Evolutionary conservation across 2,797 vertebrate species (phyloP).

Genomic region (Sebastes vulpes): DNA sequence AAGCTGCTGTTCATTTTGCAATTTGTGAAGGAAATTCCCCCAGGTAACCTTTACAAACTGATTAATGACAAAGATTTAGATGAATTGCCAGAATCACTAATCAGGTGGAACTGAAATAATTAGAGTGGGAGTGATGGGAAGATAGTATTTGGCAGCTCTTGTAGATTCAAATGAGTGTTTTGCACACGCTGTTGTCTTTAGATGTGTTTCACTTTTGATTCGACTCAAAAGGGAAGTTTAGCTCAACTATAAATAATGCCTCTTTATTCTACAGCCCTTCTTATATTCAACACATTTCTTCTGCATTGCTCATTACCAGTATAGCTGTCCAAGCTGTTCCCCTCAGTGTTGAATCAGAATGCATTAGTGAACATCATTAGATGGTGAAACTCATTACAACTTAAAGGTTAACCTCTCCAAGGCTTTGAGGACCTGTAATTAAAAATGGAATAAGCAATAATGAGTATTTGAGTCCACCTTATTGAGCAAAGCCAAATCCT

Average conservation of each 20-base stretch:
- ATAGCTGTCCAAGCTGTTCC: constrained; percentile 42
- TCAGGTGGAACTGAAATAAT: constrained; percentile 71
- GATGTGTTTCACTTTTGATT: constrained; percentile 22
- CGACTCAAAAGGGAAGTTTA: background rate
- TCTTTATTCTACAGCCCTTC: background rate
- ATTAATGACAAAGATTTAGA: constrained; percentile 76
- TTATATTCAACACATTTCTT: constrained; percentile 21
- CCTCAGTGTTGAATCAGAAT: constrained; percentile 63
- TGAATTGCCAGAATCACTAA: constrained; percentile 70
- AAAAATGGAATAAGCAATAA: constrained; percentile 67
- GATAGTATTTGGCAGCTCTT: constrained; percentile 27
- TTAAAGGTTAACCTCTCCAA: constrained; percentile 75
- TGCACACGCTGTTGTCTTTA: constrained; percentile 2
- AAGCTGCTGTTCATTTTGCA: constrained; percentile 73
- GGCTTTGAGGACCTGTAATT: constrained; percentile 72
- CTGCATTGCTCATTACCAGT: constrained; percentile 41
- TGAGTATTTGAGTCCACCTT: constrained; percentile 53
- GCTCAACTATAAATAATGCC: constrained; percentile 12
- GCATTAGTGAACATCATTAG: constrained; percentile 72
- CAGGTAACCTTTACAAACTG: constrained; percentile 76
- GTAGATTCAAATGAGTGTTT: constrained; percentile 28
- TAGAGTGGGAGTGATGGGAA: constrained; percentile 34
- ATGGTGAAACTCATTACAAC: constrained; percentile 71
- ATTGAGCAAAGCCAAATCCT: constrained; percentile 50
- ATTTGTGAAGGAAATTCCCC: constrained; percentile 62